Evolutionary conservation across 2,888 invertebrate genomes (phyloP), one percentile per base, ranked within the genome.

Genomic region (Hyposoter didymator): DNA sequence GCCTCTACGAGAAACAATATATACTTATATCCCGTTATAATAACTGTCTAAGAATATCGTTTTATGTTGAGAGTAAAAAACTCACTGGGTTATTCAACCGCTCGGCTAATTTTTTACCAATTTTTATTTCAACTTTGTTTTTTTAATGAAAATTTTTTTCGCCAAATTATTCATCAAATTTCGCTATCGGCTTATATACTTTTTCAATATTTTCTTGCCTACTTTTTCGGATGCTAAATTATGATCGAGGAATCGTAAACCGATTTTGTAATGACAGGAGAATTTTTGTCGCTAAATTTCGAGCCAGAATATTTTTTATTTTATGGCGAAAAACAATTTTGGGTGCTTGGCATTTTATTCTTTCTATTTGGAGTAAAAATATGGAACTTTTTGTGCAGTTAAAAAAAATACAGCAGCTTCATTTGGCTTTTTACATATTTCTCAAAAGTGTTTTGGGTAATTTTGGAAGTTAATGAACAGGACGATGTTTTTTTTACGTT

Each of bases 1-100:
- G 62, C 14, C 59, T 69, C 62, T 8, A 47, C 45, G 32, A 64
- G 74, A 45, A 75, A 32, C 73, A 22, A 43, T 43, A 59, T 43
- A 59, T 12, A 7, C 47, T 49, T 8, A 73, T 73, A 28, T 43
- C 14, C 19, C 39, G 43, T 7, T 19, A 32, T 43, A 22, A n/a
- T 59, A 43, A 59, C 19, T 59, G 59, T 43, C 10, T 12, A 52
- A 47, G 14, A 28, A 64, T 22, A n/a, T 28, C 45, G 12, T 55
- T 55, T 8, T 55, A 55, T 12, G 28, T 28, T 39, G 1, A 0
- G 28, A 69, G 45, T 3, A 22, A 45, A 67, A 59, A 59, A 59
- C 1, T 14, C 28, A 55, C 12, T 59, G 5, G 14, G 6, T 28
- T 59, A 28, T 59, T 59, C 22, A 28, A 59, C 14, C 28, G 28